Percentiles rank a stretch among this genome's conserved stretches.
These are phyloP conservation scores for Notospermus geniculatus DNA, from an alignment of 1,140 invertebrate genomes.

Conservation along the genomic window DNA sequence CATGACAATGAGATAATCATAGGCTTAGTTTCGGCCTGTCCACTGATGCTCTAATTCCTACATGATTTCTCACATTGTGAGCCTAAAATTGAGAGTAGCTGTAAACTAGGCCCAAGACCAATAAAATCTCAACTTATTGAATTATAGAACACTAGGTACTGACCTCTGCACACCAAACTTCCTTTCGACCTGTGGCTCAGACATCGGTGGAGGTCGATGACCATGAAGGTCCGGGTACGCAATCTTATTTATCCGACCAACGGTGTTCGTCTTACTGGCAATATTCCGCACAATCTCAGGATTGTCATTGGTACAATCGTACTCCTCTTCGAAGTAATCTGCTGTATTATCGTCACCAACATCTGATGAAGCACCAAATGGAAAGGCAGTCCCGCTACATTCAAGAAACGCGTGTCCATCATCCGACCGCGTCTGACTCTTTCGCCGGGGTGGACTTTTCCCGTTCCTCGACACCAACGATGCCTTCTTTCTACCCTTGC, in stretches of 20 bases:
- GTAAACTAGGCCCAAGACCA: too few species aligned
- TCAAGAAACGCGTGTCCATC: background rate
- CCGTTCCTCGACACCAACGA: too few species aligned
- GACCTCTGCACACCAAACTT: constrained; percentile 54
- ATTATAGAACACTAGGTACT: too few species aligned
- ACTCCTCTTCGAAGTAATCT: background rate
- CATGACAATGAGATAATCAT: too few species aligned
- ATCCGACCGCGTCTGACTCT: background rate
- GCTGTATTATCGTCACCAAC: background rate
- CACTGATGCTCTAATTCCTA: too few species aligned
- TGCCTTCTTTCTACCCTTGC: too few species aligned
- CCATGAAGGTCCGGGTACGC: constrained; percentile 52
- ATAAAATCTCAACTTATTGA: too few species aligned
- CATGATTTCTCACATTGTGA: too few species aligned
- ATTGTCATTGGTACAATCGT: constrained; percentile 25
- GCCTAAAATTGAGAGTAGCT: too few species aligned
- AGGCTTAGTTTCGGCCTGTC: too few species aligned
- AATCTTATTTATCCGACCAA: constrained; percentile 48
- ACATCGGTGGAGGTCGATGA: constrained; percentile 27
- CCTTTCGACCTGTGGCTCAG: constrained; percentile 41
- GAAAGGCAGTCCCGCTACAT: too few species aligned
- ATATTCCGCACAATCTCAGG: constrained; percentile 34
- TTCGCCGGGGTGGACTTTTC: background rate
- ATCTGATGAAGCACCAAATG: background rate
- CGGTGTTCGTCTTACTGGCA: constrained; percentile 39